Evolutionary conservation across 2,113 vertebrate genomes (phyloP).

Genomic region (Macroglossus sobrinus): DNA sequence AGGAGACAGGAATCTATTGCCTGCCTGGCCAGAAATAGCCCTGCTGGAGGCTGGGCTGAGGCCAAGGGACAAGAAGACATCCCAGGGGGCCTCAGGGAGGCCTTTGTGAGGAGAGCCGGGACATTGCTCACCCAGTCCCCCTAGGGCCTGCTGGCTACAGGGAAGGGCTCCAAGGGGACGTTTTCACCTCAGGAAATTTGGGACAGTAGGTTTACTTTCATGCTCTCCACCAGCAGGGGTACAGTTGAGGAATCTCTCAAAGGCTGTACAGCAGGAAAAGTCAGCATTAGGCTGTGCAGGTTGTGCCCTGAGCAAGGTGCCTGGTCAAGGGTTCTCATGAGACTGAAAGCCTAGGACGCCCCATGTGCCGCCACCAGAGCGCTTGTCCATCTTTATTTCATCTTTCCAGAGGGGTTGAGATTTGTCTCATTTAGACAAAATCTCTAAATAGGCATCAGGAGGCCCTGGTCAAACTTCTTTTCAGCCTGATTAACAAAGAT

Average conservation of each 20-base stretch:
- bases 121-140: not conserved
- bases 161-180: not conserved
- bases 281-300: not conserved
- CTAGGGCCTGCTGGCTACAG: not conserved
- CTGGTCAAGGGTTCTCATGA: not conserved
- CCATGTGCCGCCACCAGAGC: not conserved
- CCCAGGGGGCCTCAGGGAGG: not conserved
- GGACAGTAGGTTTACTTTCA: not conserved
- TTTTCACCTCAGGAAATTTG: not conserved
- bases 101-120: not conserved
- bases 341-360: not conserved
- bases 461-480: not conserved
- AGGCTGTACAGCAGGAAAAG: not conserved
- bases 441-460: not conserved
- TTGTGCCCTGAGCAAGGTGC: not conserved
- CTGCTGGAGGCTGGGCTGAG: not conserved
- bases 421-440: not conserved
- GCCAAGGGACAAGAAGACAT: slow-evolving; percentile 24
- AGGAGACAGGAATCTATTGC: slow-evolving; percentile 67
- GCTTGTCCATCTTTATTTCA: not conserved
- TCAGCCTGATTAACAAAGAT: not conserved
- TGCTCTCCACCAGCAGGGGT: not conserved
- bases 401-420: not conserved
- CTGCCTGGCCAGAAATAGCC: slow-evolving; percentile 46
- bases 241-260: not conserved